Conservation (phyloP, 2,113 vertebrate species). For the Tachycineta bicolor region DNA sequence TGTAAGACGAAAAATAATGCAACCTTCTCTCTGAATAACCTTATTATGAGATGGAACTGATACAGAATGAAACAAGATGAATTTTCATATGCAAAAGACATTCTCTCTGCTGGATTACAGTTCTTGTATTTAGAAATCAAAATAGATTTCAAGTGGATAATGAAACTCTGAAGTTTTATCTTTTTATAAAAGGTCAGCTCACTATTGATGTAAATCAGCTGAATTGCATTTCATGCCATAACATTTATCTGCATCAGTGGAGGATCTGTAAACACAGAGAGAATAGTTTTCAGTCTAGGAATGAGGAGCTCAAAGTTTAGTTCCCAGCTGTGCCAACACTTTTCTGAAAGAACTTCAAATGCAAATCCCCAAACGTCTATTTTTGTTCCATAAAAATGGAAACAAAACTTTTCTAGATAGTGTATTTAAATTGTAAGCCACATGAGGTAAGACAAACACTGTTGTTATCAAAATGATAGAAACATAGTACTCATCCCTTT, state of each 20-base stretch:
- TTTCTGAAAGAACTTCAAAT: not conserved
- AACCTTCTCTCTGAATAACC: not conserved
- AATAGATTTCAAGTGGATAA: conserved; percentile 17
- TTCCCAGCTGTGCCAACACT: not conserved
- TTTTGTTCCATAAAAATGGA: not conserved
- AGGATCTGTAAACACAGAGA: not conserved
- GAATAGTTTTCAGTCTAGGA: not conserved
- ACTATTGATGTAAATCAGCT: not conserved
- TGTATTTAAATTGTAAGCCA: not conserved
- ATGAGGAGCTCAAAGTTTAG: not conserved
- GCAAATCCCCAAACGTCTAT: not conserved
- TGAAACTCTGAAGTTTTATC: not conserved
- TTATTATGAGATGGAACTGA: not conserved
- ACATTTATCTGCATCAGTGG: not conserved
- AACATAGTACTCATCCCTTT: not conserved
- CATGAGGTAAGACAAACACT: not conserved
- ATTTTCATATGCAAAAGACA: conserved; percentile 1
- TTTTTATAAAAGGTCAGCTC: conserved; percentile 12
- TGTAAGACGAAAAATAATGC: not conserved
- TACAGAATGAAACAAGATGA: not conserved
- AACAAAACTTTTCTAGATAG: not conserved
- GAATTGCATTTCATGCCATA: not conserved
- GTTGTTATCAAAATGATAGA: not conserved
- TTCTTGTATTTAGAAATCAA: conserved; percentile 21
- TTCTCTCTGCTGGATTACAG: not conserved